phyloP scores from a whole-genome alignment of 1,140 invertebrate species.

The Drosophila watanabei region DNA sequence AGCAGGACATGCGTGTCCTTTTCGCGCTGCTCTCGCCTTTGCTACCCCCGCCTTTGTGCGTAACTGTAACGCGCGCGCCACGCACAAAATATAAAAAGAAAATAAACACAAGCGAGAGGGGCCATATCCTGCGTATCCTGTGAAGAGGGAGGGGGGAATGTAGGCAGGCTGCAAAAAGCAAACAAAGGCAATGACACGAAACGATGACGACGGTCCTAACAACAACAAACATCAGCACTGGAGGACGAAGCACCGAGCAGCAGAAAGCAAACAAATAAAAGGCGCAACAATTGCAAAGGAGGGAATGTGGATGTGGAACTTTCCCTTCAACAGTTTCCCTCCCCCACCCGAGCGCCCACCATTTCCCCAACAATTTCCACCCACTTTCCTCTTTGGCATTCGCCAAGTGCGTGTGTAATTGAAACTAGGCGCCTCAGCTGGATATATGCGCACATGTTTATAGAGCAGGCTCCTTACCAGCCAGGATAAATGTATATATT shows the following conservation, averaged over 20 bases:
- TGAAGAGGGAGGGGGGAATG: background rate
- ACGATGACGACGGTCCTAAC: conserved; percentile 63
- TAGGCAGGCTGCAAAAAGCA: conserved; percentile 63
- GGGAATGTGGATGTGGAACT: conserved; percentile 22
- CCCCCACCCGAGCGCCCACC: background rate
- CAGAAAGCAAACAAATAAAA: conserved; percentile 80
- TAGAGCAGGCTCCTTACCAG: conserved; percentile 14
- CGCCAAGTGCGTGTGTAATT: conserved; percentile 81
- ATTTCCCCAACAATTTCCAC: background rate
- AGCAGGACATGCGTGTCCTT: conserved; percentile 65
- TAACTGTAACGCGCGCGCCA: conserved; percentile 61
- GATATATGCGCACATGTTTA: conserved; percentile 32
- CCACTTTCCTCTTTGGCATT: conserved; percentile 37
- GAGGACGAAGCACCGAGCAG: conserved; percentile 25
- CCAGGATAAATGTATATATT: conserved; percentile 10
- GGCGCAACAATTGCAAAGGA: conserved; percentile 78
- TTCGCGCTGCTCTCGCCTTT: conserved; percentile 17
- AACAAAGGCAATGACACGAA: conserved; percentile 83
- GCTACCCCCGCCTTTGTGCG: conserved; percentile 54
- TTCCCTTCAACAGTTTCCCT: conserved; percentile 3
- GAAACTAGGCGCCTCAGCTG: conserved; percentile 67
- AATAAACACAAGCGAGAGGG: conserved; percentile 64
- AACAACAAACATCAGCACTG: conserved; percentile 47
- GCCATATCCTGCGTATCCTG: conserved; percentile 22
- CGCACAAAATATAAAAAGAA: conserved; percentile 77